phyloP scores from a whole-genome alignment of 2,888 invertebrate genomes.

The Melanostoma scalare region DNA sequence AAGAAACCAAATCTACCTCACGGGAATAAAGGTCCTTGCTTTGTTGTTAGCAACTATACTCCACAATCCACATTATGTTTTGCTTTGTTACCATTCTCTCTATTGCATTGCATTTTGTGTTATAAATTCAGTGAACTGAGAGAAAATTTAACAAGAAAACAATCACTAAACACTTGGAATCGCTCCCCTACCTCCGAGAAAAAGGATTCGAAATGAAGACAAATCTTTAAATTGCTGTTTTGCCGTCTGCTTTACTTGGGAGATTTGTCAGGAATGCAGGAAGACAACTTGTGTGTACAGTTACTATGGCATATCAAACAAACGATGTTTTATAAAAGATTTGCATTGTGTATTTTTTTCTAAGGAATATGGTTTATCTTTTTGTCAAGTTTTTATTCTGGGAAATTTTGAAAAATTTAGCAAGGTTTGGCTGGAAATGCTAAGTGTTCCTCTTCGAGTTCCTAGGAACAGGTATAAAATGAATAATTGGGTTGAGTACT shows the following conservation, averaged over 20 bases:
- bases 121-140: conserved; percentile 32
- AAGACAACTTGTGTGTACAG: too few relatives aligned
- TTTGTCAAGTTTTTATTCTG: too few relatives aligned
- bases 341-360: too few relatives aligned
- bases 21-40: conserved; percentile 13
- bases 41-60: too few relatives aligned
- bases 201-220: background rate
- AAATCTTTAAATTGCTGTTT: conserved; percentile 49
- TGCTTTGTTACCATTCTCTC: conserved; percentile 9
- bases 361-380: too few relatives aligned
- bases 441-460: too few relatives aligned
- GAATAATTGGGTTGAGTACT: too few relatives aligned
- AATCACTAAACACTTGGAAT: conserved; percentile 29
- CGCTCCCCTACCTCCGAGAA: background rate
- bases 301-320: too few relatives aligned
- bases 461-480: too few relatives aligned
- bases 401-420: too few relatives aligned
- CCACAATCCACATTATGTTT: conserved; percentile 12
- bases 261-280: conserved; percentile 11
- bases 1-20: conserved; percentile 3
- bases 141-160: conserved; percentile 22
- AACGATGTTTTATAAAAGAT: too few relatives aligned
- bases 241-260: conserved; percentile 28
- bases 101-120: conserved; percentile 20
- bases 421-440: too few relatives aligned